Base-by-base conservation (phyloP, 2,113 vertebrate genomes). In the Gallinago jamesoni region DNA sequence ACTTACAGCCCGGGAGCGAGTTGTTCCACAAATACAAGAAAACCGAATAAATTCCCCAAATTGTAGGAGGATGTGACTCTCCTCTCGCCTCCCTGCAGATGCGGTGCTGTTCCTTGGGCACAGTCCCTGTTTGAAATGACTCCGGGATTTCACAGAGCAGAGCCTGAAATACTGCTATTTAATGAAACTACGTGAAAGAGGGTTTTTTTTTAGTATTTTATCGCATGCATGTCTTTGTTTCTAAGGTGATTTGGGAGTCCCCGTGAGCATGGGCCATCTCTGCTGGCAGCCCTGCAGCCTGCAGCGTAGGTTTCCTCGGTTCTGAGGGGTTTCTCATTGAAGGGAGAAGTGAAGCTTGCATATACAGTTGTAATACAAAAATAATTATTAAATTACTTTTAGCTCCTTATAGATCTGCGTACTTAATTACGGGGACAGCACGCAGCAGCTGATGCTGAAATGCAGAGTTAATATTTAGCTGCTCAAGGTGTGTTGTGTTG, bases 271-370 rank as follows among this genome's bases (percentile, higher is more conserved):
- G 9, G 52, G 22, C 53, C 4, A 0, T 13, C 70, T 7, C 50
- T 14, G 39, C 45, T 19, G 13, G 16, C 14, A 3, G 19, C 12
- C 35, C 41, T 24, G 15, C 0, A 24, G n/a, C 35, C 41, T 24
- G 15, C 0, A 24, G n/a, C 23, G 1, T 2, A 2, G 17, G 10
- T 37, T 30, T 12, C 35, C 35, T 37, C 5, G 0, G 8, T 22
- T 48, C 7, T 12, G 22, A 39, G 35, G 31, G 47, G 47, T 11
- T 57, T 80, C 41, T 41, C 5, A 0, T 21, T 6, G 3, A 33
- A 60, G 83, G 33, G 12, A 66, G 10, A 24, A 15, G 12, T 6
- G 68, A 33, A 48, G 63, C 41, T n/a, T 25, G 37, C 6, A 0
- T 9, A 9, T 21, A 7, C 33, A 59, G 21, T 41, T 79, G 8